Evolutionary conservation across 2,797 vertebrate species (phyloP).

Genomic region (Rhynchotus rufescens): DNA sequence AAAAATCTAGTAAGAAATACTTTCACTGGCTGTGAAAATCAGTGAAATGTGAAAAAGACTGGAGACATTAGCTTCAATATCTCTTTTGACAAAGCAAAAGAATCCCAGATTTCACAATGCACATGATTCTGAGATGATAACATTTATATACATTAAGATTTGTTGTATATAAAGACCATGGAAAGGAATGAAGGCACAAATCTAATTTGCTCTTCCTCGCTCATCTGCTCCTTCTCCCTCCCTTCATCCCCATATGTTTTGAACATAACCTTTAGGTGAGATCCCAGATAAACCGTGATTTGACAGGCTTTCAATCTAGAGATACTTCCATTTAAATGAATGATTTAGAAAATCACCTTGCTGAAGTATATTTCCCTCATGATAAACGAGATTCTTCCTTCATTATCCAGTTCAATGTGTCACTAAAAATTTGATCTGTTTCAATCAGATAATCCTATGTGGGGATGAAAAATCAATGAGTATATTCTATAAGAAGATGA

Average conservation of each 20-base stretch:
- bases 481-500: background rate
- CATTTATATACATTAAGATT: background rate
- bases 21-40: background rate
- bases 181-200: background rate
- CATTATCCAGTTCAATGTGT: background rate
- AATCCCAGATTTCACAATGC: background rate
- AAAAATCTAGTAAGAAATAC: background rate
- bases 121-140: background rate
- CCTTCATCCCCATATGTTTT: background rate
- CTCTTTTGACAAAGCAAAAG: background rate
- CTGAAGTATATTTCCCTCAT: conserved; percentile 23
- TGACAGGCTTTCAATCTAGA: background rate
- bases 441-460: background rate
- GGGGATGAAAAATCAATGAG: background rate
- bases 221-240: too few relatives aligned
- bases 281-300: background rate
- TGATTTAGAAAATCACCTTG: conserved; percentile 36
- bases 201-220: background rate
- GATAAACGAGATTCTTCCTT: conserved; percentile 44
- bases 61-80: accelerated
- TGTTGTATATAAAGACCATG: background rate
- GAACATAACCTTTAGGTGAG: background rate
- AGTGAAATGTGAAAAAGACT: background rate
- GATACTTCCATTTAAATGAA: conserved; percentile 45
- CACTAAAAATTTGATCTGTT: background rate